Conservation (phyloP, 2,113 vertebrate genomes). For the Aegithalos caudatus region DNA sequence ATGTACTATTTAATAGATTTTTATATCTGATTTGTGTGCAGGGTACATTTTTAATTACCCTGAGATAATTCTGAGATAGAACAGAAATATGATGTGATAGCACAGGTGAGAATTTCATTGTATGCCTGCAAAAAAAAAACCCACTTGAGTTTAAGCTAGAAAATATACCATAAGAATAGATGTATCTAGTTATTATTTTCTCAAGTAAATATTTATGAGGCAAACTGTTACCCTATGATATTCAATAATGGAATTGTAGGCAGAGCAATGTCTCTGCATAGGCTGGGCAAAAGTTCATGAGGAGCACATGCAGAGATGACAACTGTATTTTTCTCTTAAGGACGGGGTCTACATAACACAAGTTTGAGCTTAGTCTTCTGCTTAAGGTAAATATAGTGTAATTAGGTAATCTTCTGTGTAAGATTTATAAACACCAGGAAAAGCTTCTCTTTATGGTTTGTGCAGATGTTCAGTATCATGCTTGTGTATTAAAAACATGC, state of each 20-base stretch:
- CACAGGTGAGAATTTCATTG: background rate
- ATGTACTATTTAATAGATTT: background rate
- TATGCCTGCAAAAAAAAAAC: background rate
- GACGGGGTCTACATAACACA: background rate
- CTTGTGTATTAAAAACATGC: background rate
- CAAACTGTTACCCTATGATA: background rate
- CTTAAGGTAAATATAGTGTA: background rate
- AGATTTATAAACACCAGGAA: background rate
- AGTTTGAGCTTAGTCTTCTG: background rate
- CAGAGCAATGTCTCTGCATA: background rate
- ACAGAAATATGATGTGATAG: background rate
- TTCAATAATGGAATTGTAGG: background rate
- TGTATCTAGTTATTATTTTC: background rate
- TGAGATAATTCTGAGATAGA: background rate
- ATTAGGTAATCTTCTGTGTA: background rate
- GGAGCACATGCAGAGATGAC: too few relatives aligned
- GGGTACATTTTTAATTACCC: background rate
- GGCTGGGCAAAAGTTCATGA: background rate
- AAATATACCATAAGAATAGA: background rate
- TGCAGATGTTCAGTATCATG: background rate
- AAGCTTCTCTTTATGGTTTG: background rate
- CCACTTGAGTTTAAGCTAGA: background rate
- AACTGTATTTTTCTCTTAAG: background rate
- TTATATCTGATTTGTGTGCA: background rate
- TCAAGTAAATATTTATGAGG: background rate